Evolutionary conservation across 53 echinoderm and acorn worm genomes (phyloP), one percentile per base, ranked within the genome.

Genomic region (Zoroaster sp.): DNA sequence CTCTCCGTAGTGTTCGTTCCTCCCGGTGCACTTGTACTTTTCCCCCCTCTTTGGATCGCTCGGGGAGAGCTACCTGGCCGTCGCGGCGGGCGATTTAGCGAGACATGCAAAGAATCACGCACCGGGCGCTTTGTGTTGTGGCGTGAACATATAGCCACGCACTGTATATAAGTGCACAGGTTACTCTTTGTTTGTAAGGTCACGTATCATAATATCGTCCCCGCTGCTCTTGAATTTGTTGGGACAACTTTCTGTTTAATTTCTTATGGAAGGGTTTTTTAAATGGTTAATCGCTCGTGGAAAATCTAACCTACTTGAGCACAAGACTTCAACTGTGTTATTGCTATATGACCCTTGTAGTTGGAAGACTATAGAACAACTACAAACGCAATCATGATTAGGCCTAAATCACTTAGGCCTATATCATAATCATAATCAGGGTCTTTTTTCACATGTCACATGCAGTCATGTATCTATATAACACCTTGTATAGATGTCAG

Each of bases 171-270:
- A 49, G 52, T 76, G 28, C 76, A 42, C 76, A 33, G 51, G 76
- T 76, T 28, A 76, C 63, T 30, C 79, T 37, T 38, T 85, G 66
- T 85, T 85, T 85, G 85, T 70, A 71, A 85, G 85, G 85, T 85
- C 85, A 85, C 71, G 47, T 85, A 70, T 10, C 85, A 71, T 49
- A 85, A 71, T 51, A 70, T 12, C 36, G 67, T 70, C 71, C 85
- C 85, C 35, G 85, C 85, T 85, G 85, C 0, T 35, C 33, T 33
- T 0, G 20, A 85, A 85, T 85, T 85, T 71, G 85, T 85, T 85
- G 85, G 69, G 71, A 85, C 69, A 85, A 71, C 85, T 85, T 85
- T 83, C 69, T 43, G 51, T 85, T 77, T 49, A 54, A 38, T 82
- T 46, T 53, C 46, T 49, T 32, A 30, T 79, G 44, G 66, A 82